Evolutionary conservation across 1,140 invertebrate genomes (phyloP).

Genomic region (Brachionus paranguensis): DNA sequence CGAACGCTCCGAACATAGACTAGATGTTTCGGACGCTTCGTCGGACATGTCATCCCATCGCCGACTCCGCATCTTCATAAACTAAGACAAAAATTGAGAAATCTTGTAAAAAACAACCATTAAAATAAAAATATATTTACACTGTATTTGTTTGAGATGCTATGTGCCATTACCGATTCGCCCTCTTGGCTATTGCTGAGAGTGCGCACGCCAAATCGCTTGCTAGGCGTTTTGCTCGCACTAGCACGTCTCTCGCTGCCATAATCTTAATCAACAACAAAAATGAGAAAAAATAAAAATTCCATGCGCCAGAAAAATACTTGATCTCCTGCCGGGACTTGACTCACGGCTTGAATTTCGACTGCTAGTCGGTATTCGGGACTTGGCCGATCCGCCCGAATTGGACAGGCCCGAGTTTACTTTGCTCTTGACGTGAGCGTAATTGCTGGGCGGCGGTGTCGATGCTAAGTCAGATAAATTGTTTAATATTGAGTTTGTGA

Average conservation of each 20-base stretch:
- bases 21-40: slow-evolving; percentile 76
- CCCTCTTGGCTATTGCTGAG: slow-evolving; percentile 6
- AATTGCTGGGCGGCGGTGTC: neutral
- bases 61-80: neutral
- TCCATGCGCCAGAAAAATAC: neutral
- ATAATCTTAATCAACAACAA: neutral
- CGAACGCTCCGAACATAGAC: slow-evolving; percentile 83
- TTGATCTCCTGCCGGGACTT: slow-evolving; percentile 40
- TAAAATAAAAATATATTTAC: neutral
- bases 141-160: neutral
- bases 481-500: slow-evolving; percentile 4
- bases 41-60: slow-evolving; percentile 62
- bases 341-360: slow-evolving; percentile 40
- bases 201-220: neutral
- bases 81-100: neutral
- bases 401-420: neutral
- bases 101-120: no score
- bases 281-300: neutral
- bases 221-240: neutral
- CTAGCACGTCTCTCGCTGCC: neutral
- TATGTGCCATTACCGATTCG: neutral
- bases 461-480: neutral
- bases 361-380: slow-evolving; percentile 3
- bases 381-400: slow-evolving; percentile 15
- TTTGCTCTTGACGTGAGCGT: slow-evolving; percentile 2